Percentiles rank a stretch among this genome's conserved stretches.
Evolutionary conservation across 2,888 invertebrate species (phyloP).

Genomic region (Spisula subtruncata): DNA sequence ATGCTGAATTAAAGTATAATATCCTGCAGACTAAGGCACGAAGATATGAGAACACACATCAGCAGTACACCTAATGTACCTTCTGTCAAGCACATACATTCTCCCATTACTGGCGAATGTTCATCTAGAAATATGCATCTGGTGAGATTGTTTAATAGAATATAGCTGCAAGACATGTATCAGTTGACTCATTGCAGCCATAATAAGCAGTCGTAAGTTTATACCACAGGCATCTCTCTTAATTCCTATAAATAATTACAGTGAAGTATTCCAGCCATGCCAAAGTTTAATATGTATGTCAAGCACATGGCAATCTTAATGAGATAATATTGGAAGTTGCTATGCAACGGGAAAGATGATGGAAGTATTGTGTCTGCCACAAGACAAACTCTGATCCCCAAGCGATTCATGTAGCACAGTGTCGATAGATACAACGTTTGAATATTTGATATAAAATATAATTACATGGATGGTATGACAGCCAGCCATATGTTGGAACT

Average conservation of each 20-base stretch:
- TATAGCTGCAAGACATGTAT: neutral
- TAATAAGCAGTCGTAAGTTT: neutral
- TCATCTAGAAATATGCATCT: neutral
- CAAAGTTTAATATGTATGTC: constrained; percentile 7
- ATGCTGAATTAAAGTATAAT: neutral
- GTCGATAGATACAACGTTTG: neutral
- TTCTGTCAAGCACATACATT: neutral
- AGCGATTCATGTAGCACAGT: neutral
- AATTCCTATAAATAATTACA: neutral
- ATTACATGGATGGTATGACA: constrained; percentile 9
- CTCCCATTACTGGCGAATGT: neutral
- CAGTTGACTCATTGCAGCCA: constrained; percentile 1
- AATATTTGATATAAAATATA: constrained; percentile 23
- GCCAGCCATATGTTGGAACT: neutral
- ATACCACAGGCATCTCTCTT: neutral
- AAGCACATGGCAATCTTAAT: constrained; percentile 3
- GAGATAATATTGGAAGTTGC: neutral
- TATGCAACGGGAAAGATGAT: neutral
- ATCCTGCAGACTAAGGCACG: neutral
- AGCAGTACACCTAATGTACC: too few species aligned
- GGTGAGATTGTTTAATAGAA: neutral
- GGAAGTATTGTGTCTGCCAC: neutral
- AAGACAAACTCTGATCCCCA: constrained; percentile 21
- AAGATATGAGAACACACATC: neutral
- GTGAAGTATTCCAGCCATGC: constrained; percentile 1